phyloP scores from a whole-genome alignment of 2,113 vertebrate species.

The Salvelinus namaycush region DNA sequence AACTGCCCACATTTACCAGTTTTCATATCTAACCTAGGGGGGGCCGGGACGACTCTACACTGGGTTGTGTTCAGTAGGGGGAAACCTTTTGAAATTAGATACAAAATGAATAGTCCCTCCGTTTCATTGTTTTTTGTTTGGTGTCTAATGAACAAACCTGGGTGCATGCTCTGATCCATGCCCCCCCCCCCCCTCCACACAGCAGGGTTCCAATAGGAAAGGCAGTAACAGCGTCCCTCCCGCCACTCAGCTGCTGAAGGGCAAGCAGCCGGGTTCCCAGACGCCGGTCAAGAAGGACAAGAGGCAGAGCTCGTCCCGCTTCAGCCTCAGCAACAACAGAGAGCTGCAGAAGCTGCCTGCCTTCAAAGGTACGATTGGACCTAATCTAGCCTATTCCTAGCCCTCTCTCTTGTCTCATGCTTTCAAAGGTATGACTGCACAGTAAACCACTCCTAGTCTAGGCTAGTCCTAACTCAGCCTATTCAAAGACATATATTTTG shows the following conservation, averaged over 20 bases:
- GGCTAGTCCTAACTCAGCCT: too few relatives aligned
- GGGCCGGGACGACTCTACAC: too few relatives aligned
- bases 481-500: too few relatives aligned
- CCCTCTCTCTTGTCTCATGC: neutral
- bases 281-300: conserved; percentile 90
- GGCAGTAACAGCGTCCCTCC: conserved; percentile 78
- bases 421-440: neutral
- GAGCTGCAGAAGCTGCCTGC: conserved; percentile 95
- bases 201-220: conserved; percentile 87
- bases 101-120: neutral
- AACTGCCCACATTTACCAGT: conserved; percentile 24
- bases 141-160: too few relatives aligned
- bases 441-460: too few relatives aligned
- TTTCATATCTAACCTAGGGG: neutral
- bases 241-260: conserved; percentile 86
- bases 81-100: too few relatives aligned
- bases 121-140: too few relatives aligned
- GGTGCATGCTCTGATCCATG: too few relatives aligned
- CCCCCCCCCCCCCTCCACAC: neutral
- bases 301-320: conserved; percentile 89
- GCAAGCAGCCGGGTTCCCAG: conserved; percentile 85
- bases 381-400: neutral
- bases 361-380: conserved; percentile 87
- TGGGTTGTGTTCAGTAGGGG: too few relatives aligned
- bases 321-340: conserved; percentile 90